phyloP scores from a whole-genome alignment of 2,888 invertebrate genomes.

The Anoplius nigerrimus region DNA sequence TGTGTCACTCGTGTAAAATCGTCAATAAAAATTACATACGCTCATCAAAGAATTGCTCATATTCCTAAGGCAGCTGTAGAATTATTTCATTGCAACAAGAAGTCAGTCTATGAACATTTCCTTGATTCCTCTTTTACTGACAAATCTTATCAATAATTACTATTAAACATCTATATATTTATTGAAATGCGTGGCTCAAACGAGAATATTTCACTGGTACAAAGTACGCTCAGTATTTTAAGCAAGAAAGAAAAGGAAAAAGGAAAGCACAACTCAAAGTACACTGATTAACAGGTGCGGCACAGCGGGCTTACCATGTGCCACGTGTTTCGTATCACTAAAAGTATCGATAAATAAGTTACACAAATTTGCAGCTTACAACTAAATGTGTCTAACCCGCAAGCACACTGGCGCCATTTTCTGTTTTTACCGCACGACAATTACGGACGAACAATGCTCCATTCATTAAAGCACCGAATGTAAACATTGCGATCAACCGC shows the following conservation, averaged over 20 bases:
- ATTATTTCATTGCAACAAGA: background rate
- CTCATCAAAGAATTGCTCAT: too few species aligned
- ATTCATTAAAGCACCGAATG: background rate
- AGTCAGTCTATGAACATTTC: background rate
- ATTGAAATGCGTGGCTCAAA: too few species aligned
- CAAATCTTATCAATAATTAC: too few species aligned
- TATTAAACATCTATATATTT: too few species aligned
- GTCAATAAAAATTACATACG: background rate
- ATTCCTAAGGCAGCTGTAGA: too few species aligned
- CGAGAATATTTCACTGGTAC: background rate
- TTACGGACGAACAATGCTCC: background rate
- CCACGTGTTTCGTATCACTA: conserved; percentile 31
- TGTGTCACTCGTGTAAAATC: background rate
- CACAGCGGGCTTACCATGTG: conserved; percentile 28
- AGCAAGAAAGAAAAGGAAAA: background rate
- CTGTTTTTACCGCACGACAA: background rate
- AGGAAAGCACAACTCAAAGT: conserved; percentile 34
- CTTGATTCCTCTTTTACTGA: background rate
- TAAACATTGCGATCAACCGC: background rate
- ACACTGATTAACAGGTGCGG: conserved; percentile 55
- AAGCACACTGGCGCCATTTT: background rate
- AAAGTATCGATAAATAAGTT: conserved; percentile 60
- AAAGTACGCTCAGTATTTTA: background rate
- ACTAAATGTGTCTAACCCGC: conserved; percentile 20
- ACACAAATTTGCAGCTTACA: conserved; percentile 40